Conservation (phyloP, 2,113 vertebrate genomes). For the Microcebus ravelobensis region DNA sequence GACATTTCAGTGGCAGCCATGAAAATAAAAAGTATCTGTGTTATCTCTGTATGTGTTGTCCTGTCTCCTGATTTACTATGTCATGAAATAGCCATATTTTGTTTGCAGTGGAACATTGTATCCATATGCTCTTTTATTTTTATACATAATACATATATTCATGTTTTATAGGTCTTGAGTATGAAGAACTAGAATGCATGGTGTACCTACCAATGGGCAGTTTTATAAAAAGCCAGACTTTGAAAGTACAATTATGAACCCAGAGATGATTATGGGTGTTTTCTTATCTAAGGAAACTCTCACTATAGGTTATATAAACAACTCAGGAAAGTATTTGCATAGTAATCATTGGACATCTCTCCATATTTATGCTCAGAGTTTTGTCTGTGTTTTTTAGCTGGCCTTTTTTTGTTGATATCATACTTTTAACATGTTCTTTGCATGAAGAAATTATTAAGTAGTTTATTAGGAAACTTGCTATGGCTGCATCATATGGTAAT, state of each 20-base stretch:
- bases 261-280: background rate
- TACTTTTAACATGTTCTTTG: background rate
- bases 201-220: background rate
- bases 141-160: background rate
- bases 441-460: background rate
- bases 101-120: background rate
- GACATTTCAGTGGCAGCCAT: background rate
- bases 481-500: background rate
- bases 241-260: background rate
- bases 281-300: background rate
- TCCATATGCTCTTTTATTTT: background rate
- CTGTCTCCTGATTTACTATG: background rate
- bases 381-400: background rate
- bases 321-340: slow-evolving; percentile 8
- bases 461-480: background rate
- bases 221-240: background rate
- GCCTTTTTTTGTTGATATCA: no score
- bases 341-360: background rate
- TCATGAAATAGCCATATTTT: background rate
- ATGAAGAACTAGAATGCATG: background rate
- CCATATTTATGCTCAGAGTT: background rate
- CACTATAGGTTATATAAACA: background rate
- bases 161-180: background rate
- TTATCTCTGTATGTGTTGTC: background rate
- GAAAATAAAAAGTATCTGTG: background rate